Evolutionary conservation across 2,888 invertebrate species (phyloP), one percentile per base, ranked within the genome.

Genomic region (Pristionchus exspectatus): DNA sequence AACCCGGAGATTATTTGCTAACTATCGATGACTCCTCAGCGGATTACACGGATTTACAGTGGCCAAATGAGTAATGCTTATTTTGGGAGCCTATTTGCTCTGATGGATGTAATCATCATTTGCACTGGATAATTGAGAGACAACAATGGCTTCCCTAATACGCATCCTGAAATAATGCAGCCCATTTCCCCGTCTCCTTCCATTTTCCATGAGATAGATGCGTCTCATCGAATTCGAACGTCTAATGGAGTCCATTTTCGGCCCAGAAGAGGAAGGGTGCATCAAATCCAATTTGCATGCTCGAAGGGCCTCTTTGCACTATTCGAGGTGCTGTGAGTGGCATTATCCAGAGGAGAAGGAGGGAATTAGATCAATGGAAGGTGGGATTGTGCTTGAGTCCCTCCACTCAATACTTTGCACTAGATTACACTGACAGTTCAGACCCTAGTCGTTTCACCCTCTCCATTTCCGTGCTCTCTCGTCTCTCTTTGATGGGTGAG

Each of bases 241-340:
- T 33, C 50, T 81, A 81, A 81, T 81, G 81, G 81, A 81, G 81
- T n/a, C 24, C 81, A 81, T 54, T 81, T 74, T 74, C 74, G 50
- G 12, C 30, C 21, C 7, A 81, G 24, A 24, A 27, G 21, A 77
- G 74, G 30, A 21, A 81, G 81, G 50, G 81, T 81, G 81, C 81
- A 81, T 27, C 81, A 54, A 81, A 81, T 81, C 33, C 27, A 81
- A 81, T 81, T 81, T 74, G 63, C 21, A 54, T 27, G n/a, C n/a
- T 27, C 24, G 27, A 9, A 27, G 27, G 38, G 3, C 50, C 81
- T 18, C 50, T 81, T 14, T 81, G 44, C 10, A 81, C 69, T 69
- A 63, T 69, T 30, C 16, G 38, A 74, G 33, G 74, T 74, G 74
- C 74, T 18, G 30, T n/a, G 9, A 72, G 72, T 33, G 33, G 74